Percentiles rank a stretch among this genome's conserved stretches.
These are phyloP conservation scores for Cassiopea xamachana DNA, from an alignment of 30 jellyfish, hydroid and myxozoan genomes.

Conservation along the genomic window DNA sequence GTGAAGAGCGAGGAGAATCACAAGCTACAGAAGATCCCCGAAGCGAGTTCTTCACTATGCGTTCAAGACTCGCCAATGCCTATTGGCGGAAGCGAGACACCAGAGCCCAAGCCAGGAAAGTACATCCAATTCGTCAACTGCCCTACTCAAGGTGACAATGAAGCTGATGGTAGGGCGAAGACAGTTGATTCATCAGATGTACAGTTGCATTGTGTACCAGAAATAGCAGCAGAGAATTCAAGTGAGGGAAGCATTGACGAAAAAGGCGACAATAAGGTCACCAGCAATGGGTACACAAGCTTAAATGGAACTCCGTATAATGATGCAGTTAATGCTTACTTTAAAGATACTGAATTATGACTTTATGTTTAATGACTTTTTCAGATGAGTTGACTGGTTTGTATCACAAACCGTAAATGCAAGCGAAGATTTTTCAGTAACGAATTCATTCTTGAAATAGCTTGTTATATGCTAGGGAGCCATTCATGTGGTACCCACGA, in stretches of 20 bases:
- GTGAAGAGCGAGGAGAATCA: conserved; percentile 7
- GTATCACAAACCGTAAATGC: too few relatives aligned
- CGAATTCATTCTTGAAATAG: too few relatives aligned
- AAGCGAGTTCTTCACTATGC: conserved; percentile 20
- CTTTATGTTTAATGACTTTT: not conserved
- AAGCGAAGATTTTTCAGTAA: too few relatives aligned
- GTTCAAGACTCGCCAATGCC: not conserved
- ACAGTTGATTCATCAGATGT: not conserved
- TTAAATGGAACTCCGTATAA: not conserved
- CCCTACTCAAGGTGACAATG: conserved; percentile 10
- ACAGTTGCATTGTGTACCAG: not conserved
- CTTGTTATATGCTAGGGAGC: too few relatives aligned
- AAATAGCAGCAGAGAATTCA: not conserved
- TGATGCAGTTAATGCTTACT: not conserved
- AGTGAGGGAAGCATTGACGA: not conserved
- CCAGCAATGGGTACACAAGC: conserved; percentile 1
- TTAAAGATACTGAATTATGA: not conserved
- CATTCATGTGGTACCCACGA: too few relatives aligned
- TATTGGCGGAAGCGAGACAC: not conserved
- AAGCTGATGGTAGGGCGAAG: not conserved
- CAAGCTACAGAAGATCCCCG: conserved; percentile 60
- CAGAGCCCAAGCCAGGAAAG: conserved; percentile 48
- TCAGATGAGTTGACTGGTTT: not conserved
- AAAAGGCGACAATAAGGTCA: not conserved
- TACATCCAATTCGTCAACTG: conserved; percentile 32